Evolutionary conservation across 2,113 vertebrate species (phyloP).

Genomic region (Silurus asotus): DNA sequence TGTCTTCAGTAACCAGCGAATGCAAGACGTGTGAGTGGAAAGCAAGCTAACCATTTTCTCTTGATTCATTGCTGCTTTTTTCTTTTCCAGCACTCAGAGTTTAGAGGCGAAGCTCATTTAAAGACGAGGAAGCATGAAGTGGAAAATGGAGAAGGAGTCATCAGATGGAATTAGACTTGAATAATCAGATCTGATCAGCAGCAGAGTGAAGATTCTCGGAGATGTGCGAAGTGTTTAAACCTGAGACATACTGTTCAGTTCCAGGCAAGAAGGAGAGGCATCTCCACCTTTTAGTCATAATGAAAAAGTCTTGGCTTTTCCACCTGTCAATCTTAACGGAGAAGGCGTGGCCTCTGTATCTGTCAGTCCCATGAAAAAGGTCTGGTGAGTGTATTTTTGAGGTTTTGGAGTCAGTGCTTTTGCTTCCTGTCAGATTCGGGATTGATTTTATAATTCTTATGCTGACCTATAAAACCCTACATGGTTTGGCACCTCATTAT

Average conservation of each 20-base stretch:
- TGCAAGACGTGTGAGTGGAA: background rate
- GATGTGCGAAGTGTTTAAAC: background rate
- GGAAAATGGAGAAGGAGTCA: slow-evolving; percentile 20
- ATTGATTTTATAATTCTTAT: no score
- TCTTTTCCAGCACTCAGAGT: background rate
- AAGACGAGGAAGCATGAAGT: background rate
- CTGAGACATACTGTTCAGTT: background rate
- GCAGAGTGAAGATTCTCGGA: background rate
- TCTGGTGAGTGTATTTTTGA: no score
- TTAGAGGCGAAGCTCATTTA: slow-evolving; percentile 4
- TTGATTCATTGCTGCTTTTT: slow-evolving; percentile 9
- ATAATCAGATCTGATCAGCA: slow-evolving; percentile 22
- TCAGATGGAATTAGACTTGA: slow-evolving; percentile 19
- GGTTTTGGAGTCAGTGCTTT: no score
- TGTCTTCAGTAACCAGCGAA: background rate
- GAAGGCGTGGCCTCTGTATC: background rate
- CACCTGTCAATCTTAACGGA: background rate
- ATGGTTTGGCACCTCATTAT: no score
- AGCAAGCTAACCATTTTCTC: background rate
- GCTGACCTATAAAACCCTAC: no score
- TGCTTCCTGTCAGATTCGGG: no score
- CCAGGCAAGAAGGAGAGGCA: background rate
- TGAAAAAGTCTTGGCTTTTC: background rate
- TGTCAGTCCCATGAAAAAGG: background rate
- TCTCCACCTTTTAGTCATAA: background rate